These are phyloP conservation scores for Eurypyga helias DNA, from an alignment of 2,113 vertebrate species.

Conservation along the genomic window DNA sequence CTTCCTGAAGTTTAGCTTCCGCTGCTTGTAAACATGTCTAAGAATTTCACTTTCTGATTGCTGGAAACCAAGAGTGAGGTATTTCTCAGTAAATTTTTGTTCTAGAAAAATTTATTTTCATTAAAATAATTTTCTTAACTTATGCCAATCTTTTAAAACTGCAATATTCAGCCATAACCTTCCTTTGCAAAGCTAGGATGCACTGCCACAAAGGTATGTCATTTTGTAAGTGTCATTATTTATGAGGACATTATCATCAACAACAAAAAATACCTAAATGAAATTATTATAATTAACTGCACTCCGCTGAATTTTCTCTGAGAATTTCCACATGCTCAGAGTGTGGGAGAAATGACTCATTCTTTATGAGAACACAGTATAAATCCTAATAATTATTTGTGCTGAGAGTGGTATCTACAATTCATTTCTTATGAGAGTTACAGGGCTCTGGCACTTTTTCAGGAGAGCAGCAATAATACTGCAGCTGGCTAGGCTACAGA, in stretches of 20 bases:
- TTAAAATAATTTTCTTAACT: background rate
- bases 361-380: background rate
- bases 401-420: background rate
- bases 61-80: background rate
- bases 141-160: background rate
- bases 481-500: background rate
- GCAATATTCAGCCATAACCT: background rate
- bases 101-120: background rate
- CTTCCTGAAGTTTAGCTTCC: background rate
- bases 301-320: background rate
- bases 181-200: background rate
- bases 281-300: background rate
- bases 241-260: background rate
- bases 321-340: background rate
- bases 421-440: background rate
- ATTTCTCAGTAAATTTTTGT: background rate
- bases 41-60: conserved; percentile 23
- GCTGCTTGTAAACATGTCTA: background rate
- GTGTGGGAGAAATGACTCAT: conserved; percentile 10
- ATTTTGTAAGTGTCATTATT: background rate
- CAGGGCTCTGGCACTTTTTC: background rate
- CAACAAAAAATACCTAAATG: background rate
- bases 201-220: background rate
- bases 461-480: background rate
- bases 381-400: conserved; percentile 16